Percentiles rank a stretch among this genome's conserved stretches.
phyloP scores from a whole-genome alignment of 2,797 vertebrate genomes.

The Sternotherus odoratus region DNA sequence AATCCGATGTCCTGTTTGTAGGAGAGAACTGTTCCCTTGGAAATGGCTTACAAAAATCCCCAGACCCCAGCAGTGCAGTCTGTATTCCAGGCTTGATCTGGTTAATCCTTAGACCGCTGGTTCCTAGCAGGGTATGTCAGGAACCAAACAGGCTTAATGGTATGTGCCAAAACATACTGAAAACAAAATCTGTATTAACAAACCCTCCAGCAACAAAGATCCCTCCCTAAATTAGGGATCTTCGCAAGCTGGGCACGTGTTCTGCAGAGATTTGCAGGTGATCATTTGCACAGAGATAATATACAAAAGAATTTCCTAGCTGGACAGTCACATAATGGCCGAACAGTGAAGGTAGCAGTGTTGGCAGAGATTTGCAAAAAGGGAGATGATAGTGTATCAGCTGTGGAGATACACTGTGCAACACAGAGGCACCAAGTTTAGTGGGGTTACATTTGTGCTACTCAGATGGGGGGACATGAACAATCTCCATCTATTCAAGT shows the following conservation, averaged over 20 bases:
- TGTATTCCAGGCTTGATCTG: neutral
- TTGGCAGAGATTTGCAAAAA: neutral
- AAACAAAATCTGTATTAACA: neutral
- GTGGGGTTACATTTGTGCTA: fast-evolving
- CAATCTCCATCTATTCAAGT: neutral
- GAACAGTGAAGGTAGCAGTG: neutral
- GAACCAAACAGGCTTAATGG: neutral
- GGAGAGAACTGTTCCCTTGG: neutral
- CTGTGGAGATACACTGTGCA: neutral
- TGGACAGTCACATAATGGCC: neutral
- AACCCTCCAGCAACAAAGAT: neutral
- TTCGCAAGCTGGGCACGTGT: neutral
- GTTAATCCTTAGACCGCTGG: neutral
- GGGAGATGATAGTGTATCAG: neutral
- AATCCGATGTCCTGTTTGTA: neutral
- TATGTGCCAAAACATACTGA: neutral
- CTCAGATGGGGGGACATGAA: neutral
- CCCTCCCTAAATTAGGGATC: neutral
- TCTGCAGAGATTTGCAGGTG: neutral
- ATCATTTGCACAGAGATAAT: neutral
- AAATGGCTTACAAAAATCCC: neutral
- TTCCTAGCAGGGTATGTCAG: neutral
- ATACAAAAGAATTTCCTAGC: neutral
- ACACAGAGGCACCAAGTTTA: neutral
- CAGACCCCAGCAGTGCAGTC: neutral